A percentile compares a stretch with the other conserved stretches of the same genome.
Evolutionary conservation across 2,888 invertebrate genomes (phyloP).

Genomic region (Coelinius sp.): DNA sequence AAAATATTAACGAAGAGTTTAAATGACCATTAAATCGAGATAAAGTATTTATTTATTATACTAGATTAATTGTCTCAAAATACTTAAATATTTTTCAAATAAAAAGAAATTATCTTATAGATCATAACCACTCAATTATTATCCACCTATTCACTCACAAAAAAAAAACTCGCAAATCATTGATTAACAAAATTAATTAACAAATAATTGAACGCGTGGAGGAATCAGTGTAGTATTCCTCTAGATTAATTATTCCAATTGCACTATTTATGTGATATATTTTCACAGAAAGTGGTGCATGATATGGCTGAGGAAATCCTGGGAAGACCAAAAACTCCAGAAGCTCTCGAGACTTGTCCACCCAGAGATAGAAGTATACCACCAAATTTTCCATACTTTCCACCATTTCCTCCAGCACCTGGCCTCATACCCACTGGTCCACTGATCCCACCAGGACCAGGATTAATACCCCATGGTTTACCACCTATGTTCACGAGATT

Average conservation of each 20-base stretch:
- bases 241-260: not conserved
- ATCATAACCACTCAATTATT: not conserved
- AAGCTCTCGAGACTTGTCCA: conserved; percentile 60
- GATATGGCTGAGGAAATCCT: conserved; percentile 58
- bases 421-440: conserved; percentile 75
- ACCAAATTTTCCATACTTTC: conserved; percentile 70
- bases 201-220: not conserved
- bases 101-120: not conserved
- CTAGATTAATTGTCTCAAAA: not conserved
- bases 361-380: conserved; percentile 71
- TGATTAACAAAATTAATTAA: not conserved
- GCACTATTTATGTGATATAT: not conserved
- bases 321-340: conserved; percentile 69
- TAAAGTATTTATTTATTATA: not conserved
- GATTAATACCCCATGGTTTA: conserved; percentile 65
- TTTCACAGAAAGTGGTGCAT: conserved; percentile 55
- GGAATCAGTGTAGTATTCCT: conserved; percentile 9
- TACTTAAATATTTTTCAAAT: not conserved
- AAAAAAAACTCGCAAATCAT: not conserved
- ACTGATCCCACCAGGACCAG: conserved; percentile 12
- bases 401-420: conserved; percentile 71
- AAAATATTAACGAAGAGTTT: not conserved
- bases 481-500: conserved; percentile 73
- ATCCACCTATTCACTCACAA: not conserved
- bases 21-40: not conserved